phyloP scores from a whole-genome alignment of 2,797 vertebrate species.

The Taeniopygia guttata region DNA sequence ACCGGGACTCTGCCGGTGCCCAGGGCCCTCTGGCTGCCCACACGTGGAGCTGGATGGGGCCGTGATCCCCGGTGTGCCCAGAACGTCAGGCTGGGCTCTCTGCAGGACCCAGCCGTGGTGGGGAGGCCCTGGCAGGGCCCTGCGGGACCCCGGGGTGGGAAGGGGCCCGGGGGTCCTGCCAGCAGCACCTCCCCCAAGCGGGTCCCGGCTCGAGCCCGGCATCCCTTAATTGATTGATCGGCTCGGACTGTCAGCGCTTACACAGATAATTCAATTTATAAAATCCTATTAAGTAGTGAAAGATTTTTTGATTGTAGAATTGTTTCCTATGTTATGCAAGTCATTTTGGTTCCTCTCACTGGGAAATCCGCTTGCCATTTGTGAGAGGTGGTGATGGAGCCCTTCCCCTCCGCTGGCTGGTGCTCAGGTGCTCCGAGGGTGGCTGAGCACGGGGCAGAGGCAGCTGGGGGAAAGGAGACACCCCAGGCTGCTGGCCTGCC shows the following conservation, averaged over 20 bases:
- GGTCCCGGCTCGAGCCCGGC: not conserved
- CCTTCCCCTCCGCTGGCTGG: rapidly evolving
- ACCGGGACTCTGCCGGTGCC: not conserved
- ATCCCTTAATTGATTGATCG: conserved; percentile 57
- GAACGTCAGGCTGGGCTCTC: rapidly evolving
- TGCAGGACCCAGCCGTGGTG: too few species aligned
- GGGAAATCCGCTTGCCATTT: not conserved
- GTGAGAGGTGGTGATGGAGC: rapidly evolving
- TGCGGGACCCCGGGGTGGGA: rapidly evolving
- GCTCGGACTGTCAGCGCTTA: conserved; percentile 40
- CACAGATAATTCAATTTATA: conserved; percentile 63
- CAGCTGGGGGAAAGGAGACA: rapidly evolving
- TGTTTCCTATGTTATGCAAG: conserved; percentile 52
- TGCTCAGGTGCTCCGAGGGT: rapidly evolving
- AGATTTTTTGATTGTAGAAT: conserved; percentile 69
- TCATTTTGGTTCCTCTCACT: conserved; percentile 36
- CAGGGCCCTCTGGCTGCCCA: not conserved
- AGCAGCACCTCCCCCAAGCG: not conserved
- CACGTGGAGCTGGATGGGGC: rapidly evolving
- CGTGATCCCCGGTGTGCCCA: rapidly evolving
- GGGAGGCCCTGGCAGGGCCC: not conserved
- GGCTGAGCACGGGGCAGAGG: rapidly evolving
- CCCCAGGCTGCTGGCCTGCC: rapidly evolving
- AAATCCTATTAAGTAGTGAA: conserved; percentile 67
- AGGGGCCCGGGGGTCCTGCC: not conserved